Base-by-base conservation (phyloP, 2,888 invertebrate genomes). In the Asteroscopus sphinx region DNA sequence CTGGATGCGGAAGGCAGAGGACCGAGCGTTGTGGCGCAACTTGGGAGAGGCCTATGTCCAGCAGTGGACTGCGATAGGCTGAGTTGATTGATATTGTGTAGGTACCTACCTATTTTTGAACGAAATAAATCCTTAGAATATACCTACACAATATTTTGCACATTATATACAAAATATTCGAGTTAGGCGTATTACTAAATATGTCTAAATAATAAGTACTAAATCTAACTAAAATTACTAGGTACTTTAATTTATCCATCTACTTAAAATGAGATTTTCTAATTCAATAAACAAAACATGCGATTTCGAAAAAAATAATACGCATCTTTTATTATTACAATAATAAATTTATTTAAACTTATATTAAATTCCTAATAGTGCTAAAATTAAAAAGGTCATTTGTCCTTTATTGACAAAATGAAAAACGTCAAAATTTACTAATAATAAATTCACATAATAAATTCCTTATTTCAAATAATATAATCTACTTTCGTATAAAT, bases 241-340 rank as follows among this genome's bases (percentile, higher is more conserved):
- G 47, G 46, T 69, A 74, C 60, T 70, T 62, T 42, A 61, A 41
- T 46, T 46, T 49, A 69, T 57, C 42, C 11, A 46, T 46, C 55
- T 72, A 65, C 37, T 41, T 53, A 59, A 32, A 60, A 58, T 47
- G 25, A 61, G 40, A 54, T 61, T 56, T 52, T 39, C 15, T 54
- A 57, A 53, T 49, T 46, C 21, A 25, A 41, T 21, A 63, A 49
- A 44, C 54, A 56, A 57, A 49, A 40, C 44, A 76, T 73, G 71
- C 74, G 63, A 26, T 61, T 60, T 61, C 15, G 42, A 59, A 68
- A 61, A 62, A 54, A 69, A 68, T 68, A 64, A 37, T 63, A 61
- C 66, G 66, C 70, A 73, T 55, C 6, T 51, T 55, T 60, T 49
- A 71, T 47, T 64, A 63, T 62, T 65, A 52, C 33, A 52, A 41